phyloP scores from a whole-genome alignment of 2,888 invertebrate species.

The Machimus atricapillus region DNA sequence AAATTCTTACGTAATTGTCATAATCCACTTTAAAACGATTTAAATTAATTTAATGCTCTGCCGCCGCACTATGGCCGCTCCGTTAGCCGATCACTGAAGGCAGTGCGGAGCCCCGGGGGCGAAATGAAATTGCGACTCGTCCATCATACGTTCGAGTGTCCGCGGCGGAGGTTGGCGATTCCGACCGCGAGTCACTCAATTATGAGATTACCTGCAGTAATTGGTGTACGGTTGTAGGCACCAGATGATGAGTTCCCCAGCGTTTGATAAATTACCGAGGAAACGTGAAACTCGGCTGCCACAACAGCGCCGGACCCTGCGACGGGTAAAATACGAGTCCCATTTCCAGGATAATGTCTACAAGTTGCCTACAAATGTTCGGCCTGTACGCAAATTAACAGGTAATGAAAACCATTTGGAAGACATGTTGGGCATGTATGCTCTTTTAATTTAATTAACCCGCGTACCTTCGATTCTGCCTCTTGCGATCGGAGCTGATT shows the following conservation, averaged over 20 bases:
- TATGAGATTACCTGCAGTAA: constrained; percentile 16
- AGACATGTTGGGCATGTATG: not conserved
- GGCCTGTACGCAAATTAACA: constrained; percentile 9
- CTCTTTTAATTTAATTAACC: constrained; percentile 6
- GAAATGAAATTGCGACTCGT: constrained; percentile 21
- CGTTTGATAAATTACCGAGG: constrained; percentile 25
- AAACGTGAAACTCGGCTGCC: constrained; percentile 13
- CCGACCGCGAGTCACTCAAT: constrained; percentile 9
- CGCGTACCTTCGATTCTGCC: not conserved
- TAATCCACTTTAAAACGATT: not conserved
- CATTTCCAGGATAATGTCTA: constrained; percentile 4
- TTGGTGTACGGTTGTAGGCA: not conserved
- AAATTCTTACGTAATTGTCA: constrained; percentile 13
- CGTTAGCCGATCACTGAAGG: not conserved
- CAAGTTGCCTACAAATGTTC: constrained; percentile 8
- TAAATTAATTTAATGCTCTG: constrained; percentile 8
- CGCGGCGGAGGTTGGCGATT: not conserved
- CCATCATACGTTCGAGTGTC: not conserved
- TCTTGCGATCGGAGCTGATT: not conserved
- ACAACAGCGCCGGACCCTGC: not conserved
- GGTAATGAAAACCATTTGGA: not conserved
- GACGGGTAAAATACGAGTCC: not conserved
- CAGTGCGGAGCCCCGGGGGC: not conserved
- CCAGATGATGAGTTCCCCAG: not conserved
- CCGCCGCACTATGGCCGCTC: not conserved